Percentiles rank a stretch among this genome's conserved stretches.
These are phyloP conservation scores for Podarcis muralis DNA, from an alignment of 2,113 vertebrate genomes.

Conservation along the genomic window DNA sequence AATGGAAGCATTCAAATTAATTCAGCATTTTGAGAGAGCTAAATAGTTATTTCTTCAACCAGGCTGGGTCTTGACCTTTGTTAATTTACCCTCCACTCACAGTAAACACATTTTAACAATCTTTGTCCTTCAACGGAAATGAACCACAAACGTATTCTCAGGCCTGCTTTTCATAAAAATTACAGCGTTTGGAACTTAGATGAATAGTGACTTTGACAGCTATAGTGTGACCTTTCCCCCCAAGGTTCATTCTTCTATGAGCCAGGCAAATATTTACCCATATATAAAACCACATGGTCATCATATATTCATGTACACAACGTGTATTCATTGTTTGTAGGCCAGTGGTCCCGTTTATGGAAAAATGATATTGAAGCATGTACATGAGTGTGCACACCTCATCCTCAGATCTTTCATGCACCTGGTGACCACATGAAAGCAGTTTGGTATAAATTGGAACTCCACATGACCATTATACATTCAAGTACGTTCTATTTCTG, in stretches of 20 bases:
- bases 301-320: neutral
- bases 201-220: neutral
- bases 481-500: neutral
- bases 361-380: neutral
- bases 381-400: neutral
- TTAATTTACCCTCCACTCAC: conserved; percentile 37
- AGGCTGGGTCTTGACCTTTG: conserved; percentile 15
- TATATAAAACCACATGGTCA: neutral
- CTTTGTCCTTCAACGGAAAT: conserved; percentile 31
- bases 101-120: conserved; percentile 33
- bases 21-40: conserved; percentile 44
- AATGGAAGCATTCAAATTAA: conserved; percentile 49
- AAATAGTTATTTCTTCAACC: conserved; percentile 47
- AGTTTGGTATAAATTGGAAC: neutral
- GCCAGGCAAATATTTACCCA: neutral
- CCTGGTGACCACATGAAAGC: neutral
- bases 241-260: neutral
- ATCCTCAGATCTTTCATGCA: neutral
- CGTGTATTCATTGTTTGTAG: neutral
- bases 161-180: neutral
- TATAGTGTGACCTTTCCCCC: neutral
- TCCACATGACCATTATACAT: neutral
- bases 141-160: neutral
- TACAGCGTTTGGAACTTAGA: neutral
- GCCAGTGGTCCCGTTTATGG: neutral